Conservation (phyloP, 1,140 invertebrate species). For the Sogatella furcifera region DNA sequence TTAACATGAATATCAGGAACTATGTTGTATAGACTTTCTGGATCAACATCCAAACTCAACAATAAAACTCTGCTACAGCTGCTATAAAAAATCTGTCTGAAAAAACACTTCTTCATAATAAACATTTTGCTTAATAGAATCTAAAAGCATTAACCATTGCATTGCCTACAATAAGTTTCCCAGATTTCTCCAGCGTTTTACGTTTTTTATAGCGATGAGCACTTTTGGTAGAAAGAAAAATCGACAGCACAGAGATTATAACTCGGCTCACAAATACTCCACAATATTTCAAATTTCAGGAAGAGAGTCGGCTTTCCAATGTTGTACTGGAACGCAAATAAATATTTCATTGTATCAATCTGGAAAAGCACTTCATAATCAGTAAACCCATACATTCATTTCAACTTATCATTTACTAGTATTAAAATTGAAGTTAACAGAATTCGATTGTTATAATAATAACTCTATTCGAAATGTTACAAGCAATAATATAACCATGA, state of each 20-base stretch:
- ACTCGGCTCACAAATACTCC: too few species aligned
- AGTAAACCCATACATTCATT: not conserved
- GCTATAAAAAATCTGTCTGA: not conserved
- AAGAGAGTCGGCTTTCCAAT: too few species aligned
- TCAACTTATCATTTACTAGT: not conserved
- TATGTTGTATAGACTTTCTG: too few species aligned
- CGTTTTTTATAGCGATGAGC: conserved; percentile 14
- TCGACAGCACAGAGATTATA: not conserved
- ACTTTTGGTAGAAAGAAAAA: conserved; percentile 20
- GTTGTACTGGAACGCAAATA: too few species aligned
- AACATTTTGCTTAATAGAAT: conserved; percentile 15
- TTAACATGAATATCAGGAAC: too few species aligned
- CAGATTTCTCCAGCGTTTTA: conserved; percentile 13
- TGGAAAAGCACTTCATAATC: too few species aligned
- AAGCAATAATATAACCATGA: too few species aligned
- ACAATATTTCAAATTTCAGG: too few species aligned
- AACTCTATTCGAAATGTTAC: too few species aligned
- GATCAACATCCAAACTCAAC: conserved; percentile 13
- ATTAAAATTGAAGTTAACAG: too few species aligned
- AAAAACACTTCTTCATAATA: conserved; percentile 11
- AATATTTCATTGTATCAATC: too few species aligned
- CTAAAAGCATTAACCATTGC: conserved; percentile 15
- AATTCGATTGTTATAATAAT: too few species aligned
- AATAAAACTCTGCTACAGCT: conserved; percentile 8
- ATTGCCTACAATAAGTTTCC: conserved; percentile 10